Conservation (phyloP, 2,113 vertebrate genomes). For the cattle (Bos taurus) region ARS-UCD2.0 NC_037330.1:97511001-97511500, state of each 20-base stretch:
- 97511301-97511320: background rate
- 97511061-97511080: background rate
- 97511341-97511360: background rate
- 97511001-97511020: background rate
- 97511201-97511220: background rate
- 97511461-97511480: background rate
- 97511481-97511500: background rate
- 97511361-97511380: background rate
- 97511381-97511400: background rate
- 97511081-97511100: background rate
- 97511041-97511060: rapidly evolving
- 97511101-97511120: background rate
- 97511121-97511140: background rate
- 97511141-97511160: background rate
- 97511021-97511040: background rate
- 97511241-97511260: background rate
- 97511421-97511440: background rate
- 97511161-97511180: background rate
- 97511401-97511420: background rate
- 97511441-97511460: background rate
- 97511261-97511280: background rate
- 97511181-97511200: background rate
- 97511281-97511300: background rate
- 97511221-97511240: background rate
- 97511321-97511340: background rate